Evolutionary conservation across 2,797 vertebrate genomes (phyloP), one percentile per base, ranked within the genome.

Genomic region (Schizopygopsis pylzovi): DNA sequence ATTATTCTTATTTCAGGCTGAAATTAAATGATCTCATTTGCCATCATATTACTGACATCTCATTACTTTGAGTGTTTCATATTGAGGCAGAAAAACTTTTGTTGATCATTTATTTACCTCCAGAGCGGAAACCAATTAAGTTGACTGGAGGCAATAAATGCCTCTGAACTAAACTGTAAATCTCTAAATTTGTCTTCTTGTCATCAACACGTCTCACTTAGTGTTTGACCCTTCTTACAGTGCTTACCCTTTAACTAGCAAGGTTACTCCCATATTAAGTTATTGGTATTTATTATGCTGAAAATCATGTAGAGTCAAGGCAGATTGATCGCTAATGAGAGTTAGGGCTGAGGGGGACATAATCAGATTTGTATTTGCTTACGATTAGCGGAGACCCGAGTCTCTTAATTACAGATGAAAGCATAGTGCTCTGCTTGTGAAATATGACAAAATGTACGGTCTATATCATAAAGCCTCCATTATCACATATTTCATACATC

Each of bases 61-160:
- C 89, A 92, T 93, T 93, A 94, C 91, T 89, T 86, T 80, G 81
- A 87, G 89, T 88, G 78, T 87, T 90, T 89, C 85, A 89, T 92
- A 91, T 91, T 88, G 90, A 92, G 67, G 70, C 12, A 41, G 89
- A 90, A 86, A 85, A 84, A 88, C 61, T 70, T 88, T 87, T 80
- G 61, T 4, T 22, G 33, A 83, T 76, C 59, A 87, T 85, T 85
- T 88, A 91, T 87, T 89, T 93, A 87, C 92, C 81, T 92, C 89
- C 87, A 68, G 84, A 77, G 59, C 11, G 72, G 59, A 83, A 81
- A 85, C 85, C 82, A 89, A 85, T 88, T 89, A 87, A 28, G 56
- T 79, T 79, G 76, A 73, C 54, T 70, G 56, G 59, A 88, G 85
- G 75, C 28, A 86, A 68, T 65, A 71, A 87, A 81, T 89, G 78